Conservation (phyloP, 1,140 invertebrate species). For the Piezodorus guildinii region DNA sequence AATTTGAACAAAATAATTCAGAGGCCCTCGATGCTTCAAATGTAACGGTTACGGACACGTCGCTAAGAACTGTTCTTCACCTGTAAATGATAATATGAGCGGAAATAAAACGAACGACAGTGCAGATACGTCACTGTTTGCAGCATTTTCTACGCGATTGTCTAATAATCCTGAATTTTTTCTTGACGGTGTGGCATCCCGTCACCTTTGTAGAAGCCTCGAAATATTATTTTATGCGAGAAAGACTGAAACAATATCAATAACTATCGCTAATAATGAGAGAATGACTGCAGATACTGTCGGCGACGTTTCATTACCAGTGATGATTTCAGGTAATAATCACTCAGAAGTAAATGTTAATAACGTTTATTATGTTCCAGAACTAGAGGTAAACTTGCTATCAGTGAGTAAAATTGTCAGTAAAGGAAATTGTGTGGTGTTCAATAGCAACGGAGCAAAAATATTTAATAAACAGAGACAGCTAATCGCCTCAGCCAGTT, state of each 20-base stretch:
- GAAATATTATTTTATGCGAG: background rate
- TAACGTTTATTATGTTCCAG: background rate
- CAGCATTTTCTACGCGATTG: no score
- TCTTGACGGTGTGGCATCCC: background rate
- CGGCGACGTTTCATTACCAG: no score
- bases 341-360: background rate
- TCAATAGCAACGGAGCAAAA: slow-evolving; percentile 1
- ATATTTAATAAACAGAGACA: background rate
- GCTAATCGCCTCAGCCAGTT: no score
- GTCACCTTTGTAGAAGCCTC: background rate
- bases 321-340: background rate
- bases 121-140: no score
- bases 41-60: no score
- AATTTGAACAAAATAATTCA: background rate
- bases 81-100: no score
- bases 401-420: slow-evolving; percentile 3
- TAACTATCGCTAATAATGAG: background rate
- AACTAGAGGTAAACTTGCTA: background rate
- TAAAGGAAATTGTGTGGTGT: background rate
- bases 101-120: no score
- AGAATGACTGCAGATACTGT: background rate
- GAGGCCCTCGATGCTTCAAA: no score
- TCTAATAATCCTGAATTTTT: background rate
- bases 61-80: no score
- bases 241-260: background rate